Base-by-base conservation (phyloP, 64 coral and sea anemone genomes). In the Anthopleura sola region DNA sequence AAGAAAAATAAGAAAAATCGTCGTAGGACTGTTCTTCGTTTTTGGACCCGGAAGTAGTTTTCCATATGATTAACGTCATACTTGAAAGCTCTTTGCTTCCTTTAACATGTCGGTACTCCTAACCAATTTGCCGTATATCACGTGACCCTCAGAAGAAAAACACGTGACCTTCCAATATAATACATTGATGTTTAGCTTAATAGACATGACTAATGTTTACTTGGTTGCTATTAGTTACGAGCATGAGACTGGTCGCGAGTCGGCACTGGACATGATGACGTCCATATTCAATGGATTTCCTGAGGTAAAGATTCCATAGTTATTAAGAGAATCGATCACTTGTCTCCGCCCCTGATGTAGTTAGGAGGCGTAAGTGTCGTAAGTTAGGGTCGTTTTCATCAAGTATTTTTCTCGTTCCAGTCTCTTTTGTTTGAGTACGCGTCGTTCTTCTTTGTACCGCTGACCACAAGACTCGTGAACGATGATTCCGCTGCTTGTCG, bases 401-500 rank as follows among this genome's bases (percentile, higher is more conserved):
- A 16, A 56, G 16, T 13, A 56, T 66, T 71, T 71, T 71, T 71
- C 26, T 71, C 66, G 66, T 75, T 81, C 48, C 66, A 99, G 97
- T 83, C 84, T 38, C 31, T 85, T 16, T 38, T 99, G 17, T 90
- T 87, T 36, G 51, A 87, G 8, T 85, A 92, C 64, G 83, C 97
- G 50, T 90, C 92, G 11, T 92, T 99, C 64, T 95, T 99, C 58
- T 99, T 99, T 84, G 66, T 99, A 60, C 97, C 97, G 56, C 75
- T 99, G 86, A 85, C 84, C 80, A 90, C 90, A 76, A 86, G 93
- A 39, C 82, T 99, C 29, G 90, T 99, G 14, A 99, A 99, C 49
- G 97, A 99, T 64, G 97, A 99, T 37, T 94, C 97, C 5, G 75
- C 87, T 11, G 83, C 78, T 10, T 99, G 97, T 74, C 97, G 97